Percentiles rank a stretch among this genome's conserved stretches.
These are phyloP conservation scores for Grammatotria lemairii DNA, from an alignment of 2,113 vertebrate species.

Conservation along the genomic window DNA sequence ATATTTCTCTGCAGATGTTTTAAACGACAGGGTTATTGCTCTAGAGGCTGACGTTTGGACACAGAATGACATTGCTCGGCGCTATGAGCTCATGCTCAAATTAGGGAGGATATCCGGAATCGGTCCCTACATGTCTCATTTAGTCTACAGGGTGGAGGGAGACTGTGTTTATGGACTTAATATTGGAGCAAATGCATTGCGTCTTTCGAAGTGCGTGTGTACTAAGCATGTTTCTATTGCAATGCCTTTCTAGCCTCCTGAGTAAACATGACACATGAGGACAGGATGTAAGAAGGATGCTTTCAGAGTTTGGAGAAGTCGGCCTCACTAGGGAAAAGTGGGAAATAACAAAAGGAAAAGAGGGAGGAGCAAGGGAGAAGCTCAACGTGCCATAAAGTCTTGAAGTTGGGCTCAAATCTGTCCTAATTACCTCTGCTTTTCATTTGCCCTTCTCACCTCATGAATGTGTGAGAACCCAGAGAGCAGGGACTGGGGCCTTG, in stretches of 20 bases:
- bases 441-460: slow-evolving; percentile 27
- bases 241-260: slow-evolving; percentile 6
- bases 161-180: slow-evolving; percentile 48
- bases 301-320: slow-evolving; percentile 6
- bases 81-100: slow-evolving; percentile 69
- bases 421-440: slow-evolving; percentile 50
- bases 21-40: slow-evolving; percentile 64
- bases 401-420: slow-evolving; percentile 32
- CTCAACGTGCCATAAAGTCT: slow-evolving; percentile 18
- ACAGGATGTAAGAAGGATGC: slow-evolving; percentile 31
- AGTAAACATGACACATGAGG: slow-evolving; percentile 35
- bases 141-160: slow-evolving; percentile 56
- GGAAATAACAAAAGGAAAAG: slow-evolving; percentile 13
- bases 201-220: not conserved
- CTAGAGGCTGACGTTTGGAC: slow-evolving; percentile 62
- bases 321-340: not conserved
- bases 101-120: slow-evolving; percentile 72
- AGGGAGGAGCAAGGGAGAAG: not conserved
- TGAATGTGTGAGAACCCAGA: slow-evolving; percentile 13
- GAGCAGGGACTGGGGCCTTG: not conserved
- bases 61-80: slow-evolving; percentile 44
- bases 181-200: slow-evolving; percentile 11
- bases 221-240: slow-evolving; percentile 2
- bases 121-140: slow-evolving; percentile 55
- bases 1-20: slow-evolving; percentile 65